phyloP scores from a whole-genome alignment of 2,797 vertebrate species.

The Orestias chungarensis region DNA sequence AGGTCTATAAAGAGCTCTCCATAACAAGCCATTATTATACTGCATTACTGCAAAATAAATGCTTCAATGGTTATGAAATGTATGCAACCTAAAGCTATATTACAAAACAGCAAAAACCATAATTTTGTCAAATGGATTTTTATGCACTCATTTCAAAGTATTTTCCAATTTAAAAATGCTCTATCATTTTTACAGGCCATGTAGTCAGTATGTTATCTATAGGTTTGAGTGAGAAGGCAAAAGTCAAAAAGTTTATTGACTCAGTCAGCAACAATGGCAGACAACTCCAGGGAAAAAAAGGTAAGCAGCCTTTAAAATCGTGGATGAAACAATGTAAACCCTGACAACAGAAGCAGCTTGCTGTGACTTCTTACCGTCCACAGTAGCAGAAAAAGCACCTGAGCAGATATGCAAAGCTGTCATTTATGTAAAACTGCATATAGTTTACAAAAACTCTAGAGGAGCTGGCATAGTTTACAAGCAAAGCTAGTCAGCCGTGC shows the following conservation, averaged over 20 bases:
- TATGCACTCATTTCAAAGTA: slow-evolving; percentile 21
- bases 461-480: neutral
- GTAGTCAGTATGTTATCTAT: slow-evolving; percentile 45
- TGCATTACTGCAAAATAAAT: neutral
- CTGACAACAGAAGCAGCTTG: neutral
- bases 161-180: slow-evolving; percentile 55
- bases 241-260: slow-evolving; percentile 37
- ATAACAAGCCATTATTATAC: neutral
- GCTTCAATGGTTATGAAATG: neutral
- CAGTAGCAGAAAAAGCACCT: neutral
- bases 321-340: slow-evolving; percentile 8
- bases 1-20: slow-evolving; percentile 6
- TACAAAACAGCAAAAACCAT: neutral
- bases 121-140: slow-evolving; percentile 25
- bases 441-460: neutral
- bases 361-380: neutral
- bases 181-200: slow-evolving; percentile 38
- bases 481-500: slow-evolving; percentile 9
- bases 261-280: neutral
- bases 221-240: slow-evolving; percentile 32
- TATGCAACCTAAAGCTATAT: neutral
- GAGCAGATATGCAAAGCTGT: neutral
- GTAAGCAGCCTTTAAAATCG: slow-evolving; percentile 9
- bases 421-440: neutral
- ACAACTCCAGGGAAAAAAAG: neutral